Evolutionary conservation across 2,797 vertebrate genomes (phyloP).

Genomic region (Sebastes iracundus): DNA sequence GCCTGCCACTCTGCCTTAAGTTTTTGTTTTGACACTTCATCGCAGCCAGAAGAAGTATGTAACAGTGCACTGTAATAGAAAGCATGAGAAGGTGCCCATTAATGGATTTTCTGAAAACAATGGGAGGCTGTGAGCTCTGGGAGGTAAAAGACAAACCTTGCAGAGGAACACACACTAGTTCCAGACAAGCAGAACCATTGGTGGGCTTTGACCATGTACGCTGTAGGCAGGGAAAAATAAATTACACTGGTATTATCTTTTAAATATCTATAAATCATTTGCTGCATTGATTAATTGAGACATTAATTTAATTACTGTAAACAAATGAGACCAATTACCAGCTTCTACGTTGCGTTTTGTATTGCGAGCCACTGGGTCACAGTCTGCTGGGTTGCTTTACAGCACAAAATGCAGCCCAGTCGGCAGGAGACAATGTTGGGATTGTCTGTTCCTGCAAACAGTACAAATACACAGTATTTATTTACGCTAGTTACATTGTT

Average conservation of each 20-base stretch:
- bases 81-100: conserved; percentile 45
- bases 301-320: conserved; percentile 18
- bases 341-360: neutral
- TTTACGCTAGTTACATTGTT: too few species aligned
- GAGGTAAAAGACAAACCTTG: conserved; percentile 25
- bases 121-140: conserved; percentile 36
- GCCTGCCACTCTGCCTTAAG: conserved; percentile 37
- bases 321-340: conserved; percentile 32
- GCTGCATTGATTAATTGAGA: conserved; percentile 38
- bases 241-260: conserved; percentile 7
- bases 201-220: neutral
- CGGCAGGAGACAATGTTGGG: neutral
- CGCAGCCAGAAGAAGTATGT: conserved; percentile 53
- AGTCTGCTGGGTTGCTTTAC: neutral
- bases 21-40: conserved; percentile 65
- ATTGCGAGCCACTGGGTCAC: neutral
- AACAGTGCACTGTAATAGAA: conserved; percentile 23
- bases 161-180: conserved; percentile 17
- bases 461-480: too few species aligned
- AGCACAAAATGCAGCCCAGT: neutral
- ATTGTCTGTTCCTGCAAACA: neutral
- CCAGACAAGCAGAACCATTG: neutral
- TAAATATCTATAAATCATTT: conserved; percentile 53
- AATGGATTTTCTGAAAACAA: conserved; percentile 62
- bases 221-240: conserved; percentile 14